Conservation (phyloP, 2,797 vertebrate species). For the Helarctos malayanus region DNA sequence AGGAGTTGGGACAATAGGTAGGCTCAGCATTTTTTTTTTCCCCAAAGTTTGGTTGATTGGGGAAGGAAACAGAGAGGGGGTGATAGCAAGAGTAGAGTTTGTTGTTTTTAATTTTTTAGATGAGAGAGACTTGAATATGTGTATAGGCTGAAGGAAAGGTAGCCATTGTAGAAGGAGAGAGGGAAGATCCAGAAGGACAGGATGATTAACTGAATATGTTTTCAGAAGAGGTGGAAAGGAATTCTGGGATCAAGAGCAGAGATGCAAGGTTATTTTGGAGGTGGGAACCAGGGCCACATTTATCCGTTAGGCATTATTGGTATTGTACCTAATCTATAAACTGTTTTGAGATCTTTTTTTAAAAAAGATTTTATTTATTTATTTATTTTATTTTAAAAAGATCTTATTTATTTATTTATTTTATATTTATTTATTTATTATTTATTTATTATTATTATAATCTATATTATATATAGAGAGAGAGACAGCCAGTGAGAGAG, state of each 20-base stretch:
- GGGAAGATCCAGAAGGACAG: not conserved
- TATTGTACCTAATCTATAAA: not conserved
- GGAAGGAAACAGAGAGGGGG: not conserved
- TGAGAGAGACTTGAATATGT: not conserved
- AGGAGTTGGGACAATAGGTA: not conserved
- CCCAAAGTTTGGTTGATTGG: not conserved
- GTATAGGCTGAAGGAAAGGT: not conserved
- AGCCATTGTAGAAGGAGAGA: not conserved
- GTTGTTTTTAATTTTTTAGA: constrained; percentile 10
- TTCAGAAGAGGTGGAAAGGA: constrained; percentile 14
- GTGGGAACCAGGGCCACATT: not conserved
- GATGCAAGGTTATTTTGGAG: not conserved
- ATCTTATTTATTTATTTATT: too few species aligned
- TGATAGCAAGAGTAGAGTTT: not conserved
- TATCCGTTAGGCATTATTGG: not conserved
- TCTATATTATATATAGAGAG: too few species aligned
- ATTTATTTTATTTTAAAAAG: too few species aligned
- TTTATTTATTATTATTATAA: too few species aligned
- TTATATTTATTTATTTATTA: too few species aligned
- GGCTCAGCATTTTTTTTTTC: not conserved
- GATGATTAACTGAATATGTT: not conserved
- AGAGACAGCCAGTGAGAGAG: too few species aligned
- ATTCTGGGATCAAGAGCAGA: not conserved
- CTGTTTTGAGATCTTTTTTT: not conserved
- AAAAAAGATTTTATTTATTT: too few species aligned